Evolutionary conservation across 92 coral and sea anemone genomes (phyloP).

Genomic region (Heteractis magnifica): DNA sequence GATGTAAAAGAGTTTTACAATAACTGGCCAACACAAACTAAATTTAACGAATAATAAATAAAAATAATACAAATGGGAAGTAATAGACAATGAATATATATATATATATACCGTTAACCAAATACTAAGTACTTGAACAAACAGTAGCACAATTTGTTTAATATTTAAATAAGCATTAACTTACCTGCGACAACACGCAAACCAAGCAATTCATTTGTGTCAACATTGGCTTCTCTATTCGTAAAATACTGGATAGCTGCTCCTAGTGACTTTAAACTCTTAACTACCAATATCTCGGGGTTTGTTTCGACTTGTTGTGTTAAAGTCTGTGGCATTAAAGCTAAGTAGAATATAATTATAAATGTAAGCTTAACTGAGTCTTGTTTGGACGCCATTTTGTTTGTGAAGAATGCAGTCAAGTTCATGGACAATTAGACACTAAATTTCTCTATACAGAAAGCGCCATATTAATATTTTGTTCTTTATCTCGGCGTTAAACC

Average conservation of each 20-base stretch:
- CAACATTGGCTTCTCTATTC: background rate
- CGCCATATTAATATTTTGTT: background rate
- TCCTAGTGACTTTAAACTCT: slow-evolving; percentile 10
- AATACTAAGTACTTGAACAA: too few relatives aligned
- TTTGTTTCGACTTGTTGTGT: slow-evolving; percentile 39
- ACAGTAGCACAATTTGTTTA: too few relatives aligned
- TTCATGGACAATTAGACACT: background rate
- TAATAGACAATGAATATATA: too few relatives aligned
- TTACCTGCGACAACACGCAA: slow-evolving; percentile 31
- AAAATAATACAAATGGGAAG: too few relatives aligned
- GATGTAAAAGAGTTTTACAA: too few relatives aligned
- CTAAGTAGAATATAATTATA: background rate
- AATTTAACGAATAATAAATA: too few relatives aligned
- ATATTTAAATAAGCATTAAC: background rate
- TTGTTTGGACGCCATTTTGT: slow-evolving; percentile 5
- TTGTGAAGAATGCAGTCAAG: background rate
- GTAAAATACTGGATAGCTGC: slow-evolving; percentile 12
- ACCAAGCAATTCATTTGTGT: slow-evolving; percentile 20
- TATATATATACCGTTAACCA: too few relatives aligned
- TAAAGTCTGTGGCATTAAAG: background rate
- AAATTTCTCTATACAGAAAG: background rate
- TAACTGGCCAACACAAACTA: too few relatives aligned
- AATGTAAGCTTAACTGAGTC: background rate
- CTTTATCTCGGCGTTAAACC: background rate
- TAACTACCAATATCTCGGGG: slow-evolving; percentile 28